These are phyloP conservation scores for Matsumyia berberina DNA, from an alignment of 2,888 invertebrate genomes.

Conservation along the genomic window DNA sequence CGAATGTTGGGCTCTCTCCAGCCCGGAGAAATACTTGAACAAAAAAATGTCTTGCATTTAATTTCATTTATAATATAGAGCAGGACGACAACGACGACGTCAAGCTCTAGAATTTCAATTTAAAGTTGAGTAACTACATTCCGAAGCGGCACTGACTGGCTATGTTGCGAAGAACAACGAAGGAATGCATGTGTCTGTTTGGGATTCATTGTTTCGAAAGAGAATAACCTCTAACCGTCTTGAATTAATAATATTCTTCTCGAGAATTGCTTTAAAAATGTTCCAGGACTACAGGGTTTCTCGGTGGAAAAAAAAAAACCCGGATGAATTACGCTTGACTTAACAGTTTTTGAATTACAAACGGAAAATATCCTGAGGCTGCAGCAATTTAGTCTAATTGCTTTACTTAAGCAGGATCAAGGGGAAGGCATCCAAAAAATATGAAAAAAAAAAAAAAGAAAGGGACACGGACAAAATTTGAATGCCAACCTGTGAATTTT, in stretches of 20 bases:
- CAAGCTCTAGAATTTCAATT: conserved; percentile 67
- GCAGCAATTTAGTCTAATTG: conserved; percentile 63
- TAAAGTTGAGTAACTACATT: conserved; percentile 73
- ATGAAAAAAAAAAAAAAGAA: neutral
- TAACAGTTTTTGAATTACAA: conserved; percentile 71
- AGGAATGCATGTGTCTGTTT: conserved; percentile 42
- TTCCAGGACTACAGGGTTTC: neutral
- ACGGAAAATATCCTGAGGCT: conserved; percentile 58
- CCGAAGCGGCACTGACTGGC: conserved; percentile 45
- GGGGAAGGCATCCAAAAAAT: neutral
- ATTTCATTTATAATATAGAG: conserved; percentile 56
- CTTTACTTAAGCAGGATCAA: conserved; percentile 67
- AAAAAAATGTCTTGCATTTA: conserved; percentile 65
- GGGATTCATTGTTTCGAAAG: conserved; percentile 1
- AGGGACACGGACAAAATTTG: too few species aligned
- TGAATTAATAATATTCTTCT: conserved; percentile 58
- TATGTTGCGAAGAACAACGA: conserved; percentile 6
- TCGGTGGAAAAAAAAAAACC: conserved; percentile 9
- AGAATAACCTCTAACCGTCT: neutral
- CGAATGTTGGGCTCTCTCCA: conserved; percentile 5
- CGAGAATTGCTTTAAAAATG: conserved; percentile 10
- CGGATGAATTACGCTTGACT: conserved; percentile 66
- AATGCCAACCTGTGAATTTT: conserved; percentile 44
- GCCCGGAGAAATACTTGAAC: conserved; percentile 1
- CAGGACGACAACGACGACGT: conserved; percentile 23